phyloP scores from a whole-genome alignment of 2,888 invertebrate genomes.

The Lithophane semibrunnea region DNA sequence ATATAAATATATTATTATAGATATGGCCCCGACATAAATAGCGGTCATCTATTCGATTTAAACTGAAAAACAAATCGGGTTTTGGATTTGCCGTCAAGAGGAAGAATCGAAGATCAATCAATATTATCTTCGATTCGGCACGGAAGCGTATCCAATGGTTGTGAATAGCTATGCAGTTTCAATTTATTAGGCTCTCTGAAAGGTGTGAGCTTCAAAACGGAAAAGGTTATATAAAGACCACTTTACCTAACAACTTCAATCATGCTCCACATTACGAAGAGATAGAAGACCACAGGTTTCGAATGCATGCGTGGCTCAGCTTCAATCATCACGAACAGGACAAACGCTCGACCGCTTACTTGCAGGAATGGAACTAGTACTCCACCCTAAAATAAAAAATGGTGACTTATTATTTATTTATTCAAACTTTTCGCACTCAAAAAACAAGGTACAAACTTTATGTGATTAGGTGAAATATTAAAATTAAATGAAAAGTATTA shows the following conservation, averaged over 20 bases:
- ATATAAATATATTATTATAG: no score
- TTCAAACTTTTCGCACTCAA: no score
- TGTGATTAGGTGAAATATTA: neutral
- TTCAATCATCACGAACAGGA: slow-evolving; percentile 95
- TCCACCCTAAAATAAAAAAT: slow-evolving; percentile 89
- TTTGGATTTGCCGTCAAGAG: no score
- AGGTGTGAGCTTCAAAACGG: neutral
- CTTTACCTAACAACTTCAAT: slow-evolving; percentile 95
- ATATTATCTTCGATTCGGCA: no score
- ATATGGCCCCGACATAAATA: no score
- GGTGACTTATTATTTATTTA: no score
- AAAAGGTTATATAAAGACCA: no score
- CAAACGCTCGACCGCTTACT: slow-evolving; percentile 94
- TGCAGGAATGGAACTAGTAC: slow-evolving; percentile 94
- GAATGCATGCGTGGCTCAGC: slow-evolving; percentile 96
- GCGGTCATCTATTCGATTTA: no score
- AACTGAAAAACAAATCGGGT: no score
- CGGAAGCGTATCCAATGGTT: no score
- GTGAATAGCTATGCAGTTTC: neutral
- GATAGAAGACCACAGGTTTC: slow-evolving; percentile 96
- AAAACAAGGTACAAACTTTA: no score
- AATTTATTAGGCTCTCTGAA: neutral
- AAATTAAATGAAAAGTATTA: neutral
- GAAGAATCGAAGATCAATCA: no score
- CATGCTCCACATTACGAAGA: slow-evolving; percentile 95